Percentiles rank a stretch among this genome's conserved stretches.
Conservation (phyloP, 2,888 invertebrate species). For the Dasypogon diadema region DNA sequence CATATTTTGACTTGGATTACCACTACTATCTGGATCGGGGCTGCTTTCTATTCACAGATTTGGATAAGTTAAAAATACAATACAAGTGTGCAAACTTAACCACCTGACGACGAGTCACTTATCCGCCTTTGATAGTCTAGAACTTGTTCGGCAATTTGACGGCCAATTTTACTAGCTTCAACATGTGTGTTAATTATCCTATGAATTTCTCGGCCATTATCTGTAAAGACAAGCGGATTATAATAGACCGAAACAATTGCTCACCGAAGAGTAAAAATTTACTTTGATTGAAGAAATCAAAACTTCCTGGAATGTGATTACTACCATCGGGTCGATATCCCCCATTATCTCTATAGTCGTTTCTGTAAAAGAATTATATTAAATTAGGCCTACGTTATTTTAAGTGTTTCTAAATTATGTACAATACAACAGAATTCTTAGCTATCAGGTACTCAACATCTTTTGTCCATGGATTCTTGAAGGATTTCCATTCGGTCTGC, state of each 20-base stretch:
- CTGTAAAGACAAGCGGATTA: conserved; percentile 62
- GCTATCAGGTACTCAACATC: conserved; percentile 92
- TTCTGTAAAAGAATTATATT: conserved; percentile 71
- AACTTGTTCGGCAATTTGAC: conserved; percentile 85
- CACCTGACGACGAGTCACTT: conserved; percentile 69
- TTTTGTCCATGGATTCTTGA: conserved; percentile 95
- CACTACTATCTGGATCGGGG: conserved; percentile 55
- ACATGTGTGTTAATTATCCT: conserved; percentile 80
- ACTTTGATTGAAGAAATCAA: conserved; percentile 73
- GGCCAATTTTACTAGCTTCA: conserved; percentile 87
- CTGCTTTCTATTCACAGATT: conserved; percentile 54
- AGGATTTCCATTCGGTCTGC: conserved; percentile 88
- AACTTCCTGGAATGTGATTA: conserved; percentile 65
- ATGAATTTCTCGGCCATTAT: conserved; percentile 76
- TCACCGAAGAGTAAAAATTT: neutral
- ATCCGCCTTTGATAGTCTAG: conserved; percentile 72
- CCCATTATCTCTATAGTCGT: conserved; percentile 70
- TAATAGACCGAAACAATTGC: too few relatives aligned
- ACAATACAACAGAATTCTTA: conserved; percentile 84
- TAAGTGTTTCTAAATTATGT: conserved; percentile 40
- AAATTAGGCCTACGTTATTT: neutral
- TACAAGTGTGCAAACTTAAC: neutral
- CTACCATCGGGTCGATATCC: conserved; percentile 68
- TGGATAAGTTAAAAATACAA: conserved; percentile 1
- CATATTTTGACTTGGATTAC: conserved; percentile 52